Percentiles rank a stretch among this genome's conserved stretches.
Conservation (phyloP, 2,113 vertebrate genomes). For the Cottus gobio region DNA sequence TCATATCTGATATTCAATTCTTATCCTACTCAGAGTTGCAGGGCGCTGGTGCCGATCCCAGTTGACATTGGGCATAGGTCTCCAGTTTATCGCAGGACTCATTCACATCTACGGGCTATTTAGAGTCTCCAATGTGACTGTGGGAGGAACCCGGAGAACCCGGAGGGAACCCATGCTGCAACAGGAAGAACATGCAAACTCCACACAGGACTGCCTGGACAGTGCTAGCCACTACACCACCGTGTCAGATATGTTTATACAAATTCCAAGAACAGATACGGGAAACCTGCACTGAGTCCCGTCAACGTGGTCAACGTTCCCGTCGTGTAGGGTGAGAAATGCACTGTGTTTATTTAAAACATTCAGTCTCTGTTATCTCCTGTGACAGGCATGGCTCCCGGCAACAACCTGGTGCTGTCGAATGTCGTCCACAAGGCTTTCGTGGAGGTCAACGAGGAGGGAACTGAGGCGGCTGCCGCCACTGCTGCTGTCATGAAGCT, state of each 20-base stretch:
- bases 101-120: too few species aligned
- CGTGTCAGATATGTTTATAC: neutral
- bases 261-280: neutral
- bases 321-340: too few species aligned
- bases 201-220: too few species aligned
- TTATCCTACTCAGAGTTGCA: too few species aligned
- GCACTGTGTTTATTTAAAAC: conserved; percentile 66
- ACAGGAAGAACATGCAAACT: too few species aligned
- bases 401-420: conserved; percentile 85
- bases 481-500: conserved; percentile 78
- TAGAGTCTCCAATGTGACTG: too few species aligned
- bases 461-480: conserved; percentile 89
- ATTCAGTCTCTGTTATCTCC: neutral
- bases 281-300: conserved; percentile 59
- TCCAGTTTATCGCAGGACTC: too few species aligned
- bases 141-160: too few species aligned
- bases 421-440: conserved; percentile 90
- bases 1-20: conserved; percentile 61
- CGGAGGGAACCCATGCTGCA: too few species aligned
- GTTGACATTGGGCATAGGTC: too few species aligned
- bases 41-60: too few species aligned
- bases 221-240: too few species aligned
- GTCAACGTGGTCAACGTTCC: conserved; percentile 70
- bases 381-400: conserved; percentile 84
- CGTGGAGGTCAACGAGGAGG: conserved; percentile 91